Conservation (phyloP, 2,113 vertebrate species). For the Channa maculata region DNA sequence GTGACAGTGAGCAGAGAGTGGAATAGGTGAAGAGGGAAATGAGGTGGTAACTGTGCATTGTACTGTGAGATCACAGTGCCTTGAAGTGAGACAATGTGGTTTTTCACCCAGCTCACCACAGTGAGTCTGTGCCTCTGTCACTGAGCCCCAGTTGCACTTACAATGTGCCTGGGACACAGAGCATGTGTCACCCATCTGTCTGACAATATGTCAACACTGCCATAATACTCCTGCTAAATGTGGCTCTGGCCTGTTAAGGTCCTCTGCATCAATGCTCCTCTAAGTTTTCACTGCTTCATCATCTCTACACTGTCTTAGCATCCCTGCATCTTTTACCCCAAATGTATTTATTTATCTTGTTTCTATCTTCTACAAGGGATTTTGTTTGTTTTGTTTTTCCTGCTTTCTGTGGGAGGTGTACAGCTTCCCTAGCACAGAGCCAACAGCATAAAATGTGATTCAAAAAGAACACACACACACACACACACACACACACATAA, state of each 20-base stretch:
- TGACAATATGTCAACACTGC: slow-evolving; percentile 66
- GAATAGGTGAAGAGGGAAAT: neutral
- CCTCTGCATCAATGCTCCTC: neutral
- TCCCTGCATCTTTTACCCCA: neutral
- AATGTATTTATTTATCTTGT: neutral
- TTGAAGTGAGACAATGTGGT: slow-evolving; percentile 27
- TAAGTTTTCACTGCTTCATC: slow-evolving; percentile 2
- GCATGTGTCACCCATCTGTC: slow-evolving; percentile 74
- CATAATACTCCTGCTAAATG: slow-evolving; percentile 45
- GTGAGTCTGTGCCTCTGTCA: slow-evolving; percentile 24
- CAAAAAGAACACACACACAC: neutral
- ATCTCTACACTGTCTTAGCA: neutral
- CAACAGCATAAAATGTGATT: neutral
- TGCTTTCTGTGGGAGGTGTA: neutral
- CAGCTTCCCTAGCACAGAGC: slow-evolving; percentile 2
- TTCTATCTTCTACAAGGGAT: neutral
- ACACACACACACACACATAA: neutral
- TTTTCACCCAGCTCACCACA: slow-evolving; percentile 33
- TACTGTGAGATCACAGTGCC: slow-evolving; percentile 12
- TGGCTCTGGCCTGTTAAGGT: slow-evolving; percentile 17
- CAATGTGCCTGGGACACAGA: slow-evolving; percentile 45
- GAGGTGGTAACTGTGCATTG: slow-evolving; percentile 28
- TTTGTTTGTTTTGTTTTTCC: neutral
- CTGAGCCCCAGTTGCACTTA: slow-evolving; percentile 37
- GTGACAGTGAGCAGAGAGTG: neutral